Percentiles rank a stretch among this genome's conserved stretches.
Evolutionary conservation across 2,113 vertebrate species (phyloP).

Genomic region (Nicator chloris): DNA sequence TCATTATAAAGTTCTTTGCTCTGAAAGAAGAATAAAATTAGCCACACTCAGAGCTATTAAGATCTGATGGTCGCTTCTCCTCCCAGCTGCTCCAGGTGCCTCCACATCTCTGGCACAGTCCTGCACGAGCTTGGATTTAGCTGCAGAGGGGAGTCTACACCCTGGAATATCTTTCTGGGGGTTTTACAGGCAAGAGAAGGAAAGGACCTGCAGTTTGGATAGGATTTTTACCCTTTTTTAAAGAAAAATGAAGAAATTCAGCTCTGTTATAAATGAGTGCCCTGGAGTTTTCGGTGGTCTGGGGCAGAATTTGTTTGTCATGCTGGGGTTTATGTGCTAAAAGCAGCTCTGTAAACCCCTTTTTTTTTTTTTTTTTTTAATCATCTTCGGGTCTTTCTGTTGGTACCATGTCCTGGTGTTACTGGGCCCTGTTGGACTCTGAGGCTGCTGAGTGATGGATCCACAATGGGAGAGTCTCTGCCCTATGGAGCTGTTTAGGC

Average conservation of each 20-base stretch:
- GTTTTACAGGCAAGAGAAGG: background rate
- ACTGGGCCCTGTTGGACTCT: background rate
- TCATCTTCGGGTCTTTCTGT: background rate
- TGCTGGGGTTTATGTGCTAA: background rate
- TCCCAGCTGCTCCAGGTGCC: background rate
- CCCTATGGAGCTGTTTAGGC: background rate
- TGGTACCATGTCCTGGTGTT: background rate
- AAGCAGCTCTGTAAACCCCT: background rate
- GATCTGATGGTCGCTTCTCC: background rate
- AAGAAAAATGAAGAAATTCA: background rate
- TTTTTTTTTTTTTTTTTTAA: too few relatives aligned
- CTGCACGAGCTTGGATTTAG: background rate
- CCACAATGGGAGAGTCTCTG: background rate
- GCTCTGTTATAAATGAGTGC: background rate
- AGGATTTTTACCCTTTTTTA: background rate
- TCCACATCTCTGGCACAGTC: background rate
- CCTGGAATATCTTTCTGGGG: background rate
- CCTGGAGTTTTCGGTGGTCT: background rate
- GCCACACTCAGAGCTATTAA: constrained; percentile 1
- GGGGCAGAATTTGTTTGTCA: background rate
- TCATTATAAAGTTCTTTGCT: constrained; percentile 43
- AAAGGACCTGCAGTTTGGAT: background rate
- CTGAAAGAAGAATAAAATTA: constrained; percentile 42
- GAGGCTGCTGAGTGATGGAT: background rate
- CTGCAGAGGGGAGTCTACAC: background rate